Evolutionary conservation across 1,140 invertebrate species (phyloP).

Genomic region (Venturia canescens): DNA sequence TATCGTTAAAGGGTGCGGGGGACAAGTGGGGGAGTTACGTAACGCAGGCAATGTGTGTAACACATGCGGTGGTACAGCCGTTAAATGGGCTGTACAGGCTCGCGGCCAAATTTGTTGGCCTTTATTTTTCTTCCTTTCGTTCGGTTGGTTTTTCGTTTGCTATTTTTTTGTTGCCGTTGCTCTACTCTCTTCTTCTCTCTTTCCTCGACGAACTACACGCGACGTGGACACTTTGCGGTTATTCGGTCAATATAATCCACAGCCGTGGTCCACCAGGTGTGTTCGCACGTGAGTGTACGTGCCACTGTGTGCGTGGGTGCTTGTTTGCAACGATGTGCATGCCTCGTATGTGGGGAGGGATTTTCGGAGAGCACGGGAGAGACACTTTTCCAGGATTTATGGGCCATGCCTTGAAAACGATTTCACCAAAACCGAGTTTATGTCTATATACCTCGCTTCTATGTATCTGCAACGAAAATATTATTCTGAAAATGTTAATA

Average conservation of each 20-base stretch:
- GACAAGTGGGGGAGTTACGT: neutral
- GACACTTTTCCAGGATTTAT: constrained; percentile 8
- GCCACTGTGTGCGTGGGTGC: constrained; percentile 8
- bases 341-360: neutral
- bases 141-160: neutral
- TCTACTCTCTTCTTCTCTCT: neutral
- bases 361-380: neutral
- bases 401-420: neutral
- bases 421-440: neutral
- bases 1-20: neutral
- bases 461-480: too few species aligned
- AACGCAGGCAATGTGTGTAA: constrained; percentile 9
- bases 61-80: constrained; percentile 6
- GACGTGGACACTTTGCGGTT: constrained; percentile 36
- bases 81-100: neutral
- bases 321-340: neutral
- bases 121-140: neutral
- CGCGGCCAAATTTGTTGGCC: constrained; percentile 23
- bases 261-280: constrained; percentile 45
- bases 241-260: constrained; percentile 28
- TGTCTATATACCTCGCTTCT: too few species aligned
- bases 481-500: too few species aligned
- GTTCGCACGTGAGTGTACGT: constrained; percentile 21
- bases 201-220: constrained; percentile 21
- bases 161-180: neutral